Conservation (phyloP, 2,888 invertebrate genomes). For the Dasypogon diadema region DNA sequence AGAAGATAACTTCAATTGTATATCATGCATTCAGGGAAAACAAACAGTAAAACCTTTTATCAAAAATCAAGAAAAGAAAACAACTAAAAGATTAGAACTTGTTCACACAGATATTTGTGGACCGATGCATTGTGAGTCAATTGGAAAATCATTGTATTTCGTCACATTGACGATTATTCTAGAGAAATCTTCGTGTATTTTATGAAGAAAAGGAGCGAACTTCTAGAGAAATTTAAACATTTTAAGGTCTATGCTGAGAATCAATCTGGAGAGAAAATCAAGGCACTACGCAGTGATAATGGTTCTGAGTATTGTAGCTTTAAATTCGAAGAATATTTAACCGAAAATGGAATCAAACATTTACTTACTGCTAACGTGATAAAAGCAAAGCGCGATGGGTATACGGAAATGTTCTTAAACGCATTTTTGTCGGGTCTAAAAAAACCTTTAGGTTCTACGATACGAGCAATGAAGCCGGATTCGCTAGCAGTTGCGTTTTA, state of each 20-base stretch:
- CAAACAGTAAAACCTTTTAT: neutral
- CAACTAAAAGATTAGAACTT: neutral
- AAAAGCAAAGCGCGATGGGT: too few relatives aligned
- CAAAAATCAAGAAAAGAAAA: neutral
- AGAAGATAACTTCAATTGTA: too few relatives aligned
- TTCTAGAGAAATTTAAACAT: neutral
- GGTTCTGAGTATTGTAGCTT: constrained; percentile 40
- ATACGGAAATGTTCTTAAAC: too few relatives aligned
- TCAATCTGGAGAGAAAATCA: constrained; percentile 13
- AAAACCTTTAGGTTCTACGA: too few relatives aligned
- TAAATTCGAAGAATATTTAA: constrained; percentile 1
- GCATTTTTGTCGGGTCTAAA: too few relatives aligned
- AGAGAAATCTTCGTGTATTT: constrained; percentile 39
- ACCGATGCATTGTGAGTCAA: too few relatives aligned
- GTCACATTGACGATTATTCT: constrained; percentile 14
- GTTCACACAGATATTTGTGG: neutral
- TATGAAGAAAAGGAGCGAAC: neutral
- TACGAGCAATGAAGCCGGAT: too few relatives aligned
- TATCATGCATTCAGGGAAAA: neutral
- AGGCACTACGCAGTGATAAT: constrained; percentile 43
- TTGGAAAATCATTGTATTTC: too few relatives aligned
- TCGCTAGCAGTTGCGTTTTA: too few relatives aligned
- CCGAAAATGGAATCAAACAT: neutral
- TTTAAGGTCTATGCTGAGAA: constrained; percentile 8
- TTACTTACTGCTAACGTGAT: neutral